Base-by-base conservation (phyloP, 2,113 vertebrate genomes). In the Acanthisitta chloris region DNA sequence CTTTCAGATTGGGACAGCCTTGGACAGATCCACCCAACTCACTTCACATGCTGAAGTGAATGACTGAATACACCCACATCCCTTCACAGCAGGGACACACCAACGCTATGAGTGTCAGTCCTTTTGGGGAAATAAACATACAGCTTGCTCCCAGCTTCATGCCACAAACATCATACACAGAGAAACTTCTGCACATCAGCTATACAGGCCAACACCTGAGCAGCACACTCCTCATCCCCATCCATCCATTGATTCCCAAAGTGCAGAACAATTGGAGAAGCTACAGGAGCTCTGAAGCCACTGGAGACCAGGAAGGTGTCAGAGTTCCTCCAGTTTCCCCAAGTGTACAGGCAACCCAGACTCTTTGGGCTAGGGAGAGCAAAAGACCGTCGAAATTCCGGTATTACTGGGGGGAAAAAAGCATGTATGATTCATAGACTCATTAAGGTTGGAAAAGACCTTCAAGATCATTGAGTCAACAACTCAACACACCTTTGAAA, bases 101-200 rank as follows among this genome's bases (percentile, higher is more conserved):
- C 2, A 25, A 45, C 66, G 51, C 10, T 9, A 10, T 4, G 26
- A 73, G 54, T 14, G 87, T 73, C 29, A 57, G 40, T 38, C 51
- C 62, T 76, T 81, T 54, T 76, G 11, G 62, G 85, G 52, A 80
- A 55, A 62, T 55, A 72, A 40, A 21, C 1, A 3, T 19, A 49
- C 14, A 20, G 33, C 4, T 0, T 12, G 28, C 20, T 89, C 69
- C 36, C 64, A 62, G 76, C 46, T 77, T 61, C 42, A 19, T 4
- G 29, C 36, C 1, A 0, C 45, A 43, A 64, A 69, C 23, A n/a
- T 33, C 8, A 2, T 5, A 65, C 8, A 6, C 13, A 18, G 4
- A 71, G 9, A 88, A 65, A 65, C 62, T 20, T 54, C 49, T 40
- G 6, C 28, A 40, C 2, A 0, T 40, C 57, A 76, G 40, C 74